A percentile compares a stretch with the other conserved stretches of the same genome.
Conservation (phyloP, 2,797 vertebrate species). For the Columba guinea region DNA sequence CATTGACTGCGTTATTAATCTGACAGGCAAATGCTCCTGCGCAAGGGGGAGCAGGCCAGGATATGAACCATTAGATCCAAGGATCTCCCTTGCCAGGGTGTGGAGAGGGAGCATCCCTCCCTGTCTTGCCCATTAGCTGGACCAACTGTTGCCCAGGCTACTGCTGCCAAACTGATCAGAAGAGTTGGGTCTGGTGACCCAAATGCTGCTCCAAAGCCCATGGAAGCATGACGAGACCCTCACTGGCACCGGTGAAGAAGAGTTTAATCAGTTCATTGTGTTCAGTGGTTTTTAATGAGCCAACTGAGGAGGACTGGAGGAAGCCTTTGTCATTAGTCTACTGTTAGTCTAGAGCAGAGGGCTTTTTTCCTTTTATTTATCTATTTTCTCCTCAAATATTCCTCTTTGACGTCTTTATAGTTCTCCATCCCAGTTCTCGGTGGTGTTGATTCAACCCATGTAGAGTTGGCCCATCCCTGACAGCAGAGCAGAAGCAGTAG, state of each 20-base stretch:
- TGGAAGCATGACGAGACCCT: not conserved
- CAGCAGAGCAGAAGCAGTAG: not conserved
- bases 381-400: not conserved
- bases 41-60: not conserved
- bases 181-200: not conserved
- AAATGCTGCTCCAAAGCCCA: not conserved
- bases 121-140: not conserved
- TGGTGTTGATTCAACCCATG: not conserved
- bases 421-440: not conserved
- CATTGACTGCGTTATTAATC: not conserved
- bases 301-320: not conserved
- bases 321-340: not conserved
- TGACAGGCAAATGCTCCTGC: not conserved
- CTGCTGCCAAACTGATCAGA: not conserved
- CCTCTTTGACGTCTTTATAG: not conserved
- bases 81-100: not conserved
- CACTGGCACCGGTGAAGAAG: fast-evolving
- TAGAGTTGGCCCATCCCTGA: not conserved
- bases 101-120: not conserved
- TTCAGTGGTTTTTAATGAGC: not conserved
- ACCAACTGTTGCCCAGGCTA: not conserved
- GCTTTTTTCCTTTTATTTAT: fast-evolving
- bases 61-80: not conserved
- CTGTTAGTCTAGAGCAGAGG: not conserved
- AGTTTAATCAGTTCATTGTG: not conserved